Percentiles rank a stretch among this genome's conserved stretches.
Evolutionary conservation across 2,888 invertebrate genomes (phyloP).

Genomic region (Griposia aprilina): DNA sequence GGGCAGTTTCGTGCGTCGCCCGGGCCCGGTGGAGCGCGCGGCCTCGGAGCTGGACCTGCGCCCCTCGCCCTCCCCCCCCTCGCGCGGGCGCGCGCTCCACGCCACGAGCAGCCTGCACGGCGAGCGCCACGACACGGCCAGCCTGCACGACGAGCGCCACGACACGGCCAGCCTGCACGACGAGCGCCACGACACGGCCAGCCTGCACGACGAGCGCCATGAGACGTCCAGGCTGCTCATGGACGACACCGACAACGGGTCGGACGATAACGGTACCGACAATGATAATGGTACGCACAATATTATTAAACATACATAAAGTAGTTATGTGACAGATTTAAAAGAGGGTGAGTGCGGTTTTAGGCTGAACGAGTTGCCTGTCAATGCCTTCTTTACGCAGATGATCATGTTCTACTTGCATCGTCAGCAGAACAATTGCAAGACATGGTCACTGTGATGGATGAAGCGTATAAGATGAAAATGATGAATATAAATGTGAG

Average conservation of each 20-base stretch:
- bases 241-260: constrained; percentile 30
- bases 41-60: constrained; percentile 77
- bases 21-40: constrained; percentile 33
- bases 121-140: neutral
- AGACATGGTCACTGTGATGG: too few relatives aligned
- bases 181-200: neutral
- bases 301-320: neutral
- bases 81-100: neutral
- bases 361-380: neutral
- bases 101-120: neutral
- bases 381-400: neutral
- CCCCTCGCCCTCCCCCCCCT: neutral
- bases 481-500: neutral
- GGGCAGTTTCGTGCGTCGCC: constrained; percentile 44
- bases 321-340: neutral
- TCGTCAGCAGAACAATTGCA: neutral
- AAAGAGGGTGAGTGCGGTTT: neutral
- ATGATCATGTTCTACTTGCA: neutral
- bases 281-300: constrained; percentile 18
- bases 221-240: constrained; percentile 40
- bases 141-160: neutral
- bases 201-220: neutral
- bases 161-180: neutral
- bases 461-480: neutral
- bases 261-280: constrained; percentile 22